A percentile compares a stretch with the other conserved stretches of the same genome.
These are phyloP conservation scores for Tipula vernalis DNA, from an alignment of 2,888 invertebrate genomes.

Conservation along the genomic window DNA sequence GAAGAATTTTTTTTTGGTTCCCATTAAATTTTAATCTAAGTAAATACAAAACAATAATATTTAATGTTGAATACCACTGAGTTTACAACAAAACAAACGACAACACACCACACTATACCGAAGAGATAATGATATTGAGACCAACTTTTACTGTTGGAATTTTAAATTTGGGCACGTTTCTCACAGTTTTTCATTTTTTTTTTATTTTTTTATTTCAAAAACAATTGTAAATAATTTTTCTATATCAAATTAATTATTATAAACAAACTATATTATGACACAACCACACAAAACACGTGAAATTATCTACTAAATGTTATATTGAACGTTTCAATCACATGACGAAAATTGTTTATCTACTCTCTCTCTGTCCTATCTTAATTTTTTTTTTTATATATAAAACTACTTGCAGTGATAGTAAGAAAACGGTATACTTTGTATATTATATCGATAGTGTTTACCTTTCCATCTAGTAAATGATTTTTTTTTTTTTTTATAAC, in stretches of 20 bases:
- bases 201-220: no score
- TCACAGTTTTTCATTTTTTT: neutral
- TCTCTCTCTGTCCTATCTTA: neutral
- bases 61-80: neutral
- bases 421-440: neutral
- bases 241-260: neutral
- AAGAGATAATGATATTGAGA: neutral
- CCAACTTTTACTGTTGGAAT: slow-evolving; percentile 4
- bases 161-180: neutral
- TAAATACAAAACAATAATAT: neutral
- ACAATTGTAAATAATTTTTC: neutral
- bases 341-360: neutral
- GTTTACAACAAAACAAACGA: neutral
- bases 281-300: neutral
- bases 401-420: neutral
- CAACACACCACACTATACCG: neutral
- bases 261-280: neutral
- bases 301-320: neutral
- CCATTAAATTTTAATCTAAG: no score
- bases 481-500: neutral
- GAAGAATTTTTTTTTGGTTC: no score
- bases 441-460: neutral
- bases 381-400: neutral
- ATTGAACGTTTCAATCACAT: neutral
- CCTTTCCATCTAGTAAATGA: neutral